A percentile compares a stretch with the other conserved stretches of the same genome.
phyloP scores from a whole-genome alignment of 1,140 invertebrate genomes.

The Leucophenga varia region DNA sequence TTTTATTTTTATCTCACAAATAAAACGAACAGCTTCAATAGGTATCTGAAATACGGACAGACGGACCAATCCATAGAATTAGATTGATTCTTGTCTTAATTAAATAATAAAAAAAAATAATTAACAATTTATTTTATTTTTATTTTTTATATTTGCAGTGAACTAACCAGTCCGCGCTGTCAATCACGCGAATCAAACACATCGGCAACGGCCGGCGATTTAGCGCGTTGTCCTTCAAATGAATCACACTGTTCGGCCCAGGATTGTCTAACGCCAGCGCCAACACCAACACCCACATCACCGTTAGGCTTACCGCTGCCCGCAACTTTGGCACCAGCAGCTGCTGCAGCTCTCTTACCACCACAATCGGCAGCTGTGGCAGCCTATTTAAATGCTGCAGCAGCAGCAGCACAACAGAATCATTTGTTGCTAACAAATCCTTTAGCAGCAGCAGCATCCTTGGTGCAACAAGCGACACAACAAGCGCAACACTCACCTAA shows the following conservation, averaged over 20 bases:
- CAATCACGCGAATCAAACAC: constrained; percentile 73
- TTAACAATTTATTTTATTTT: neutral
- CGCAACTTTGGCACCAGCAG: constrained; percentile 59
- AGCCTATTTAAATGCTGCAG: constrained; percentile 68
- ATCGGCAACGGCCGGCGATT: constrained; percentile 55
- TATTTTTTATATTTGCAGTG: constrained; percentile 65
- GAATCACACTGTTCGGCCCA: constrained; percentile 70
- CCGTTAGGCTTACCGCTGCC: constrained; percentile 60
- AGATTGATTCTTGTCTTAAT: neutral
- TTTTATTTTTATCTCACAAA: too few relatives aligned
- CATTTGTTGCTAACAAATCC: constrained; percentile 76
- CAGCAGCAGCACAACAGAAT: constrained; percentile 69
- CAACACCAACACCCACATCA: constrained; percentile 57
- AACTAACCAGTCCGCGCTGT: constrained; percentile 73
- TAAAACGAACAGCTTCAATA: too few relatives aligned
- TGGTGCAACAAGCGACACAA: constrained; percentile 59
- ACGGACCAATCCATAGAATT: too few relatives aligned
- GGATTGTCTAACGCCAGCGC: constrained; percentile 60
- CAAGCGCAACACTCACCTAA: constrained; percentile 61
- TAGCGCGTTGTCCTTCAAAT: constrained; percentile 65
- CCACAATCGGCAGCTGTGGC: constrained; percentile 76
- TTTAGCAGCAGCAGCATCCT: constrained; percentile 61
- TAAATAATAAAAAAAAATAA: neutral
- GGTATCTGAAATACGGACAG: too few relatives aligned
- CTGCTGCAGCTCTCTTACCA: constrained; percentile 66